A percentile compares a stretch with the other conserved stretches of the same genome.
Conservation (phyloP, 2,797 vertebrate genomes). For the Eleutherodactylus coqui region DNA sequence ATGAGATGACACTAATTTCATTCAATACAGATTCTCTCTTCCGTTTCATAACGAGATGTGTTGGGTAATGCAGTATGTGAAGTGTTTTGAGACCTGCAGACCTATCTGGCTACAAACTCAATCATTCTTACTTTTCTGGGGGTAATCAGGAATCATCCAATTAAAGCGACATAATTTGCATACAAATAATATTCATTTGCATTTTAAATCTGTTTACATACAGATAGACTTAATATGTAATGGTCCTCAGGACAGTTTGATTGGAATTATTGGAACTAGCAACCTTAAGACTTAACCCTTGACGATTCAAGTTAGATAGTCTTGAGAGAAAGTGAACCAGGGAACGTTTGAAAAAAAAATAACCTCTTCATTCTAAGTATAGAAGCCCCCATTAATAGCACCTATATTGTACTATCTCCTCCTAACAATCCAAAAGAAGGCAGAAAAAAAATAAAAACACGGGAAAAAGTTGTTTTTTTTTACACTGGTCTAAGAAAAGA, state of each 20-base stretch:
- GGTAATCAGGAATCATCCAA: slow-evolving; percentile 54
- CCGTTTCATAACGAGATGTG: slow-evolving; percentile 29
- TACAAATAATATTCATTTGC: slow-evolving; percentile 56
- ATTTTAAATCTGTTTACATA: slow-evolving; percentile 49
- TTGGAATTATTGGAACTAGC: not conserved
- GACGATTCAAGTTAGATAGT: not conserved
- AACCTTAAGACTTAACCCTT: slow-evolving; percentile 17
- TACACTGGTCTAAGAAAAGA: no score
- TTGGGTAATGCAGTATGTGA: slow-evolving; percentile 30
- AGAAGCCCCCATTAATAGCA: not conserved
- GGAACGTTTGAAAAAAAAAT: not conserved
- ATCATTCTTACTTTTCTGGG: slow-evolving; percentile 40
- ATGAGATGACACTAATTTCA: slow-evolving; percentile 56
- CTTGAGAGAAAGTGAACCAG: not conserved
- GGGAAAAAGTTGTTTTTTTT: no score
- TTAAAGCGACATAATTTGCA: slow-evolving; percentile 45
- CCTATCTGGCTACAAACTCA: slow-evolving; percentile 23
- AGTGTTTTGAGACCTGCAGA: slow-evolving; percentile 45
- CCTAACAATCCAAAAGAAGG: not conserved
- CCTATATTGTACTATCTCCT: not conserved
- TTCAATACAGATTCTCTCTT: slow-evolving; percentile 48
- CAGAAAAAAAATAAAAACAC: not conserved
- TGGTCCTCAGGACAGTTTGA: not conserved
- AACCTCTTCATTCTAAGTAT: not conserved
- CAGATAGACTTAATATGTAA: not conserved